phyloP scores from a whole-genome alignment of 1,140 invertebrate species.

The Scaptomyza montana region DNA sequence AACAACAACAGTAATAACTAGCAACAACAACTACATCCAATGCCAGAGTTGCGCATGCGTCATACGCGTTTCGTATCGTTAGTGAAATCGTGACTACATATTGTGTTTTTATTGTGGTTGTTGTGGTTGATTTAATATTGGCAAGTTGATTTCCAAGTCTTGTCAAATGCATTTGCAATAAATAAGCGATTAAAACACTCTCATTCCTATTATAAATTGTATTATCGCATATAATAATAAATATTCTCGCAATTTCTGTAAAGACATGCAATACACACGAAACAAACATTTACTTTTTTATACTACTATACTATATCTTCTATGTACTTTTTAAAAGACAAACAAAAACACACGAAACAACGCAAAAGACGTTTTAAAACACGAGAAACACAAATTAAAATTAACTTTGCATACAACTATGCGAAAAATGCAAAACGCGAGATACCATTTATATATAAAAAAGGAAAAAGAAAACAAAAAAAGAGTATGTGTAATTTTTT shows the following conservation, averaged over 20 bases:
- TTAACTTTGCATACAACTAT: conserved; percentile 44
- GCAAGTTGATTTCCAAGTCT: conserved; percentile 8
- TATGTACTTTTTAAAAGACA: conserved; percentile 50
- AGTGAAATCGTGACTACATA: conserved; percentile 16
- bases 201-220: conserved; percentile 35
- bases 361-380: conserved; percentile 24
- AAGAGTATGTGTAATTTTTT: conserved; percentile 80
- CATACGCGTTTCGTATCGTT: conserved; percentile 6
- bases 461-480: conserved; percentile 32
- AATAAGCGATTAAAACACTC: conserved; percentile 12
- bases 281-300: conserved; percentile 19
- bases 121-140: conserved; percentile 16
- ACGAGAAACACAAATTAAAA: conserved; percentile 46
- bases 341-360: conserved; percentile 9
- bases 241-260: conserved; percentile 16
- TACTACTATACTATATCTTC: conserved; percentile 15
- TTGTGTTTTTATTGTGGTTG: not conserved
- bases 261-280: conserved; percentile 26
- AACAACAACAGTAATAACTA: not conserved
- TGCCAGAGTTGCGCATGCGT: conserved; percentile 19
- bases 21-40: conserved; percentile 13
- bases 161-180: conserved; percentile 28
- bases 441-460: conserved; percentile 29
- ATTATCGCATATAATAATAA: conserved; percentile 13
- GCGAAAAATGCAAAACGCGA: conserved; percentile 26